A percentile compares a stretch with the other conserved stretches of the same genome.
phyloP scores from a whole-genome alignment of 30 jellyfish, hydroid and myxozoan species.

The Aurelia sp. region DNA sequence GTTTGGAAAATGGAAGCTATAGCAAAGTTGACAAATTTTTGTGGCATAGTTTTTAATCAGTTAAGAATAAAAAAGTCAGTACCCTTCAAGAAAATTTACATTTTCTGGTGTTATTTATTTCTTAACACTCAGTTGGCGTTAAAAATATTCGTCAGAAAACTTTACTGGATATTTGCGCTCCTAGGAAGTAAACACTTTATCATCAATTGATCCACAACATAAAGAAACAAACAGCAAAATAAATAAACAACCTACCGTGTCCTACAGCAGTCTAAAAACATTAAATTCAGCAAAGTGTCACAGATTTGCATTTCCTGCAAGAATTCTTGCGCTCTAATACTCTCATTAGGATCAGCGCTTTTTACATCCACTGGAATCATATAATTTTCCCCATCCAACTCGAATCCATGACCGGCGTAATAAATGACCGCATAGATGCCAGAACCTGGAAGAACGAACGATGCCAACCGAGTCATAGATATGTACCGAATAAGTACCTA shows the following conservation, averaged over 20 bases:
- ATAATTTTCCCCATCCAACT: conserved; percentile 84
- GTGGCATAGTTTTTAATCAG: too few species aligned
- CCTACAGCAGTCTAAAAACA: conserved; percentile 91
- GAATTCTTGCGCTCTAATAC: conserved; percentile 90
- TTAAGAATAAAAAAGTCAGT: neutral
- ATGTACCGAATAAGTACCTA: neutral
- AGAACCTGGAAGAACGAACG: conserved; percentile 45
- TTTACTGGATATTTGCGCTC: too few species aligned
- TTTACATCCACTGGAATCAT: conserved; percentile 88
- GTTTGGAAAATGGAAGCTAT: too few species aligned
- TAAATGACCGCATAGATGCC: conserved; percentile 92
- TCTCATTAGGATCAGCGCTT: conserved; percentile 42
- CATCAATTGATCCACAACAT: too few species aligned
- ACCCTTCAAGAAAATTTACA: neutral
- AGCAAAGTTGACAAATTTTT: too few species aligned
- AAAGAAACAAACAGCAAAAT: neutral
- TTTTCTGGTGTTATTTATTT: neutral
- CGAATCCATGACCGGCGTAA: conserved; percentile 99
- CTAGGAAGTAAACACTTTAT: too few species aligned
- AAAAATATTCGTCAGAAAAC: too few species aligned
- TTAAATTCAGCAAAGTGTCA: conserved; percentile 71
- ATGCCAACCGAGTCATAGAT: neutral
- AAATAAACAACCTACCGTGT: conserved; percentile 53
- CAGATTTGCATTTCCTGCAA: conserved; percentile 86
- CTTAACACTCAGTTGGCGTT: too few species aligned